Percentiles rank a stretch among this genome's conserved stretches.
phyloP scores from a whole-genome alignment of 2,797 vertebrate genomes.

The Xenopus petersii region DNA sequence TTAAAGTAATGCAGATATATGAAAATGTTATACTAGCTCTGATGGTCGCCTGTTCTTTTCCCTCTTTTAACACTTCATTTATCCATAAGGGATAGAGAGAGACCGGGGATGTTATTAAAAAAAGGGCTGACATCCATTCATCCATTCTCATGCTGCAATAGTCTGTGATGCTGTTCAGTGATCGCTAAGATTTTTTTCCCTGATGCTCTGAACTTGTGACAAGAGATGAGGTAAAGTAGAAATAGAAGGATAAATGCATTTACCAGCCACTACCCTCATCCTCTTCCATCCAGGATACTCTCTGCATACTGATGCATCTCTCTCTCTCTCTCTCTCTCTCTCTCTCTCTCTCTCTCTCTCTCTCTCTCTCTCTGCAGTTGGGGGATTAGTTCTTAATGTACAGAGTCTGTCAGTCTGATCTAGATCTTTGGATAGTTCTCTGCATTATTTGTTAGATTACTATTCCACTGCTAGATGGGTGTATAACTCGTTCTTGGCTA shows the following conservation, averaged over 20 bases:
- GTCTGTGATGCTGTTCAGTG: constrained; percentile 10
- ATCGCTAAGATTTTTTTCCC: constrained; percentile 18
- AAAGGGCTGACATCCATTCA: background rate
- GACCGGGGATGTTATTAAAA: no score
- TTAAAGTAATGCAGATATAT: no score
- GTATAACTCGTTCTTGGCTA: no score
- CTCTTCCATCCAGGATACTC: background rate
- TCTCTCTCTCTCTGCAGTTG: background rate
- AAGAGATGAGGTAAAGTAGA: constrained; percentile 24
- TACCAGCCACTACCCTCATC: constrained; percentile 4
- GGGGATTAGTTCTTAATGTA: background rate
- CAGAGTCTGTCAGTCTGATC: background rate
- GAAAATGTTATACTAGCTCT: no score
- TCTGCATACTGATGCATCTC: constrained; percentile 37
- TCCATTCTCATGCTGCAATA: background rate
- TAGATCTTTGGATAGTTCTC: background rate
- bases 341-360: background rate
- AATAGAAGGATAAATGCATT: constrained; percentile 28
- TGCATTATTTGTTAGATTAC: background rate
- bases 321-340: background rate
- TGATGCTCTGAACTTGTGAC: constrained; percentile 30
- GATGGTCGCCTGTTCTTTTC: no score
- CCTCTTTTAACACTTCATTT: no score
- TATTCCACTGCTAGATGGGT: background rate
- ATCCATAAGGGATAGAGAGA: no score